A percentile compares a stretch with the other conserved stretches of the same genome.
These are phyloP conservation scores for Pristionchus mayeri DNA, from an alignment of 2,888 invertebrate species.

Conservation along the genomic window DNA sequence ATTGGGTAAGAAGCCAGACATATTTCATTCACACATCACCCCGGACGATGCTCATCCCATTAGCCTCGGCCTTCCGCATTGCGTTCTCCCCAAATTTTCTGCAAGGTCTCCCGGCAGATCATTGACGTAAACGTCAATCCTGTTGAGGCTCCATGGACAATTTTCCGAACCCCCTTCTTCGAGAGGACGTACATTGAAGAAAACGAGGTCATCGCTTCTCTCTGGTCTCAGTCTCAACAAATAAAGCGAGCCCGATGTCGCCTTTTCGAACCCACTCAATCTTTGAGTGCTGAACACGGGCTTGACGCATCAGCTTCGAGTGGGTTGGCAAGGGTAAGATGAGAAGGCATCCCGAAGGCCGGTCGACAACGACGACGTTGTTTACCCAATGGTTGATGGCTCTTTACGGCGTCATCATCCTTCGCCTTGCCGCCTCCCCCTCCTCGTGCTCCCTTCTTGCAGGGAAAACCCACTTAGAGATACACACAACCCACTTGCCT, in stretches of 20 bases:
- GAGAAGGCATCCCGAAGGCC: not conserved
- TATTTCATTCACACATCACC: not conserved
- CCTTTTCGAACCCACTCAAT: no score
- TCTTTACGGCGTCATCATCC: not conserved
- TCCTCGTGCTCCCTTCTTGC: not conserved
- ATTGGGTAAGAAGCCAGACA: not conserved
- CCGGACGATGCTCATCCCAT: constrained; percentile 3
- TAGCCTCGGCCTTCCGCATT: not conserved
- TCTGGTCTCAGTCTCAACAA: no score
- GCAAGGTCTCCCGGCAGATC: not conserved
- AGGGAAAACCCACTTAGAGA: constrained; percentile 24
- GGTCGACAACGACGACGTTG: not conserved
- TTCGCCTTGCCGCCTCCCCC: not conserved
- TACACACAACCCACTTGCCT: constrained; percentile 13
- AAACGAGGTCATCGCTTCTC: no score
- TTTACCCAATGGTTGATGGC: not conserved
- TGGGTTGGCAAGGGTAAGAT: no score
- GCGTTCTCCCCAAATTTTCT: not conserved
- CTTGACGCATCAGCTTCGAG: no score
- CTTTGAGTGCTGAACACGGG: no score
- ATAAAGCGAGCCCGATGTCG: no score
- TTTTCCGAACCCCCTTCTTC: no score
- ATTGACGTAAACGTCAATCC: not conserved
- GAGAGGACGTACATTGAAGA: no score
- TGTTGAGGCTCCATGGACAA: no score